phyloP scores from a whole-genome alignment of 1,140 invertebrate species.

The Physella acuta region DNA sequence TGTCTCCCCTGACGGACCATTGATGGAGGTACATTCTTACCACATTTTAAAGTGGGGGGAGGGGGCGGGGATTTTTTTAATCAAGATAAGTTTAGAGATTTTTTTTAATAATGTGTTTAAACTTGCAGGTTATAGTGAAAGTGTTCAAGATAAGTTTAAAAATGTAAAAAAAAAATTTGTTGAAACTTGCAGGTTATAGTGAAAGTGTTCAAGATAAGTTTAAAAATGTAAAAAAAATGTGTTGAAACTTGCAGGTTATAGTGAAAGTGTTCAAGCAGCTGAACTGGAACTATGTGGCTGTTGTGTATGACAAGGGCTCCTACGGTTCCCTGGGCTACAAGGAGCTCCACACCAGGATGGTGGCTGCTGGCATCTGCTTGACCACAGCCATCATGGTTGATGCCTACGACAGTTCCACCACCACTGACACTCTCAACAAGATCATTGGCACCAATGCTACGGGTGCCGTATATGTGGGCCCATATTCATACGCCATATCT shows the following conservation, averaged over 20 bases:
- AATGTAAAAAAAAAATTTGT: too few species aligned
- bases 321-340: slow-evolving; percentile 48
- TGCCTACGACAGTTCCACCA: slow-evolving; percentile 27
- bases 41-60: too few species aligned
- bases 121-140: too few species aligned
- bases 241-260: slow-evolving; percentile 52
- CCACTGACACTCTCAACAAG: slow-evolving; percentile 29
- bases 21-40: slow-evolving; percentile 41
- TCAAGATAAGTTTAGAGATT: too few species aligned
- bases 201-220: too few species aligned
- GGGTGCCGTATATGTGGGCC: slow-evolving; percentile 37
- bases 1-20: slow-evolving; percentile 74
- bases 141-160: too few species aligned
- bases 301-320: slow-evolving; percentile 57
- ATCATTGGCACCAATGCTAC: slow-evolving; percentile 26
- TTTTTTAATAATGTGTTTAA: too few species aligned
- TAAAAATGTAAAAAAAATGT: too few species aligned
- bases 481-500: slow-evolving; percentile 24
- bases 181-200: too few species aligned
- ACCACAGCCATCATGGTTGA: slow-evolving; percentile 39
- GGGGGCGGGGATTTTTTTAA: too few species aligned
- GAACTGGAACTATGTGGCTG: slow-evolving; percentile 58
- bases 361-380: slow-evolving; percentile 43
- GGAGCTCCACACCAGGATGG: slow-evolving; percentile 43
- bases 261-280: slow-evolving; percentile 55